These are phyloP conservation scores for Incurvaria masculella DNA, from an alignment of 2,888 invertebrate genomes.

Conservation along the genomic window DNA sequence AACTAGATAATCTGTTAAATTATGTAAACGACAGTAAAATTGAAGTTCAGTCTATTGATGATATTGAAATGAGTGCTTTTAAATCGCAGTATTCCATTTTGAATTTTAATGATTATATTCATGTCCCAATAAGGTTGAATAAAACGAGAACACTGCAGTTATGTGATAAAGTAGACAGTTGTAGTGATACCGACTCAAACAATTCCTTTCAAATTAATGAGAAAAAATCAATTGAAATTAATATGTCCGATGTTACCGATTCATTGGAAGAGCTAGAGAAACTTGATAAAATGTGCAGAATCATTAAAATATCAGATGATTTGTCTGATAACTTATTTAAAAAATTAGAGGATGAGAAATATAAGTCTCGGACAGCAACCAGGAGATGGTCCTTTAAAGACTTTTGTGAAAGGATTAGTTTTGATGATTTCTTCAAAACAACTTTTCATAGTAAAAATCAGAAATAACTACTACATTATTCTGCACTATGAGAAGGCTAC, in stretches of 20 bases:
- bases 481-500: too few species aligned
- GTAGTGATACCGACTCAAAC: slow-evolving; percentile 35
- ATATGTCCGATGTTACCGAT: slow-evolving; percentile 34
- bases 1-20: too few species aligned
- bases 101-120: too few species aligned
- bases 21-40: too few species aligned
- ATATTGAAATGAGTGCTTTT: too few species aligned
- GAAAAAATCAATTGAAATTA: slow-evolving; percentile 37
- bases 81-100: too few species aligned
- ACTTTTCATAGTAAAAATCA: too few species aligned
- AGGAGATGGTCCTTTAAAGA: slow-evolving; percentile 44
- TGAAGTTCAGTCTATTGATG: too few species aligned
- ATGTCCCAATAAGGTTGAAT: too few species aligned
- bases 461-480: too few species aligned
- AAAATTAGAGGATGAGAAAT: slow-evolving; percentile 21
- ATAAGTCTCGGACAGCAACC: slow-evolving; percentile 9
- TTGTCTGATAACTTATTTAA: slow-evolving; percentile 40
- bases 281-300: slow-evolving; percentile 43
- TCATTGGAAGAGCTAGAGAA: slow-evolving; percentile 39
- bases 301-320: slow-evolving; percentile 50
- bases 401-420: slow-evolving; percentile 38
- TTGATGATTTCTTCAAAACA: slow-evolving; percentile 16
- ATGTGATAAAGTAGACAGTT: slow-evolving; percentile 44
- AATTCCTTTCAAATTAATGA: slow-evolving; percentile 35
- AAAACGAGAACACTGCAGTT: too few species aligned